Evolutionary conservation across 2,113 vertebrate species (phyloP), one percentile per base, ranked within the genome.

Genomic region (Junco hyemalis): DNA sequence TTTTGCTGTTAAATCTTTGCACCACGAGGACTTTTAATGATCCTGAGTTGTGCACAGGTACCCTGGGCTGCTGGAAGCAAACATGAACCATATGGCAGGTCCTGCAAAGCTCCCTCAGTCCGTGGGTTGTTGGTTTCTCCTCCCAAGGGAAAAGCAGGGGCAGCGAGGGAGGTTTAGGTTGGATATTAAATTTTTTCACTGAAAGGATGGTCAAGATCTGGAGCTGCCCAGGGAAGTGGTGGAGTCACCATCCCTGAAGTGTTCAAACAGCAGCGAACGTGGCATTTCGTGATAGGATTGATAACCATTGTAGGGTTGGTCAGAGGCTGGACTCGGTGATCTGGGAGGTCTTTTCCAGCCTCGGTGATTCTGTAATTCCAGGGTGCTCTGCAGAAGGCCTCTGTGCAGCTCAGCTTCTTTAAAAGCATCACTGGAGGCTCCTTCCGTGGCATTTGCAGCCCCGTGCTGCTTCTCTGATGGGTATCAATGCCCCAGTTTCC

Each of bases 281-380:
- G 47, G 47, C 25, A 3, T 42, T 90, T 24, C 0, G 0, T 4
- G 35, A 1, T 23, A 2, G 0, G 0, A 17, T 22, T 8, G 23
- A 71, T 33, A 71, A 31, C 48, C 56, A 17, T 1, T 26, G 56
- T 8, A 11, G 48, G 48, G 9, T 20, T 70, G 70, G 12, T 6
- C 40, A 33, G 0, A 63, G 54, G 24, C 2, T 36, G 63, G 56
- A 3, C 17, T 56, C 5, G 3, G 6, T 69, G 56, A 3, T 8
- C 56, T 48, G 24, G 71, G 42, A 33, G 63, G 14, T 33, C 7
- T 36, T 70, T 69, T 22, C 61, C 53, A 74, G 38, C 23, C n/a
- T 22, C 2, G 4, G 3, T 1, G 12, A 1, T 44, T 25, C 35
- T 33, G 53, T 33, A 12, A 14, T 42, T n/a, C 15, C 54, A 13